These are phyloP conservation scores for Schizaphis graminum DNA, from an alignment of 2,888 invertebrate genomes.

Conservation along the genomic window DNA sequence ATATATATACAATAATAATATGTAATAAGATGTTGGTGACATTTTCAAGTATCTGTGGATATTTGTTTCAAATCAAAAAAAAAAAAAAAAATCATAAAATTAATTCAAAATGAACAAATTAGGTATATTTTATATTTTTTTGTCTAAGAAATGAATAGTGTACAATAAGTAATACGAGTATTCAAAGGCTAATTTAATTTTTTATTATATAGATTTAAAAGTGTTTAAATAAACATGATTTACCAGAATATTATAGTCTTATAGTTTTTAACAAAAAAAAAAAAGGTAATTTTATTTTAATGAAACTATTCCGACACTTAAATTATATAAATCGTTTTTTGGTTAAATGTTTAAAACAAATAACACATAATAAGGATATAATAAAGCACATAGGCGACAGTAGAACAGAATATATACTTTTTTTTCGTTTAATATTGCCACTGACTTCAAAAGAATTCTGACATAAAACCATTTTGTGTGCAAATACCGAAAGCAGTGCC, in stretches of 20 bases:
- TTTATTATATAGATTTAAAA: no score
- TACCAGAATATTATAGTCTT: neutral
- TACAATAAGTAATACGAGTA: no score
- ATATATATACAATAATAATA: no score
- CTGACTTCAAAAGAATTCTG: slow-evolving; percentile 14
- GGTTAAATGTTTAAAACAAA: neutral
- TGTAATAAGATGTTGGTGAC: no score
- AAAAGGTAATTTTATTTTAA: neutral
- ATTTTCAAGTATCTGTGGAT: no score
- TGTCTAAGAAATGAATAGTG: no score
- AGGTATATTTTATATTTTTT: no score
- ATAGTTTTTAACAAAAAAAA: neutral
- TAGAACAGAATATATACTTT: neutral
- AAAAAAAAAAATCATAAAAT: no score
- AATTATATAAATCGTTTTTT: neutral
- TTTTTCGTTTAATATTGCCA: neutral
- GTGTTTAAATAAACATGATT: neutral
- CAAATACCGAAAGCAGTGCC: neutral
- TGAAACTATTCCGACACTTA: neutral
- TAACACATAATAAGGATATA: neutral
- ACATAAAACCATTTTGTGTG: neutral
- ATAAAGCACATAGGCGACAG: neutral
- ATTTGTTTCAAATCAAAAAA: no score
- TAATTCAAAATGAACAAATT: no score
- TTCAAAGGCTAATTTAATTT: no score